A percentile compares a stretch with the other conserved stretches of the same genome.
Evolutionary conservation across 2,113 vertebrate genomes (phyloP).

Genomic region (Crotophaga sulcirostris): DNA sequence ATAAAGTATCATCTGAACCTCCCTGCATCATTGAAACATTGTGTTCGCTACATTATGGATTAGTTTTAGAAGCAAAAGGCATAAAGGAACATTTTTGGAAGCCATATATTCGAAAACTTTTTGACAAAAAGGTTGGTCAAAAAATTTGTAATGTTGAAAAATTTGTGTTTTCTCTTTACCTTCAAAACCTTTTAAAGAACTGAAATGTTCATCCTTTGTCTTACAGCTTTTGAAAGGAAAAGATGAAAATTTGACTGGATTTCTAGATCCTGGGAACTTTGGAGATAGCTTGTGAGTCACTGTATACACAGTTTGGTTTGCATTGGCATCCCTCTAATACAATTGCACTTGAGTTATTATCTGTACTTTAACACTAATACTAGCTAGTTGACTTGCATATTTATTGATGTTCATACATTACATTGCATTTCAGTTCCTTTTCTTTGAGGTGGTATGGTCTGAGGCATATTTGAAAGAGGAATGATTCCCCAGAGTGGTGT

Average conservation of each 20-base stretch:
- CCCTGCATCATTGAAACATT: slow-evolving; percentile 90
- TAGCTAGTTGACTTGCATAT: fast-evolving
- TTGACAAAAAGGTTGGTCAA: slow-evolving; percentile 87
- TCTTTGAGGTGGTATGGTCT: background rate
- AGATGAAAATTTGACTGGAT: slow-evolving; percentile 89
- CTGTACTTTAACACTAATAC: too few species aligned
- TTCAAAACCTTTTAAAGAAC: background rate
- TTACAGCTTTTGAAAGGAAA: slow-evolving; percentile 89
- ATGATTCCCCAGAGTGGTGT: background rate
- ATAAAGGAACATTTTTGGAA: slow-evolving; percentile 98
- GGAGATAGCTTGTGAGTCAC: slow-evolving; percentile 89
- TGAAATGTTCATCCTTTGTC: background rate
- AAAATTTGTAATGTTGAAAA: background rate
- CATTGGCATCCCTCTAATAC: background rate
- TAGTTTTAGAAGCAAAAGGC: slow-evolving; percentile 93
- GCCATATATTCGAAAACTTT: slow-evolving; percentile 91
- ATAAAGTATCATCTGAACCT: slow-evolving; percentile 77
- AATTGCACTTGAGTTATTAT: fast-evolving
- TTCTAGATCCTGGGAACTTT: slow-evolving; percentile 92
- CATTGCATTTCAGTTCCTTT: background rate
- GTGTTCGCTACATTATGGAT: slow-evolving; percentile 88
- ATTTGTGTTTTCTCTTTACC: background rate
- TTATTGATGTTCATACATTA: background rate
- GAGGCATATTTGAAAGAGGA: background rate
- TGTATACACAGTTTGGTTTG: background rate